phyloP scores from a whole-genome alignment of 2,888 invertebrate genomes.

The Poecilobothrus nobilitatus region DNA sequence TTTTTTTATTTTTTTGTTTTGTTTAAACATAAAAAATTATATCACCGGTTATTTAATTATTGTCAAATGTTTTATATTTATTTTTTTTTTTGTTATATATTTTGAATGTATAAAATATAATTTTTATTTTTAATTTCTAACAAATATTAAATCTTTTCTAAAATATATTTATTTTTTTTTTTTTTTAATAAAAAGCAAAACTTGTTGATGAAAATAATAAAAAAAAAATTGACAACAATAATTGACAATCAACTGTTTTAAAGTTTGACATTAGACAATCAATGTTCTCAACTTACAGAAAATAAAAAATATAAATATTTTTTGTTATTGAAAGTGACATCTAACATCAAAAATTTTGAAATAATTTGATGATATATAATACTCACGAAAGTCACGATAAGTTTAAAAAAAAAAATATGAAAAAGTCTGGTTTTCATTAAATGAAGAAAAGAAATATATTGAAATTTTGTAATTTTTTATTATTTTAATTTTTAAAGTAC shows the following conservation, averaged over 20 bases:
- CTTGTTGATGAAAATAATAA: slow-evolving; percentile 4
- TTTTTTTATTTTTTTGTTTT: no score
- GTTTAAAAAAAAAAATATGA: no score
- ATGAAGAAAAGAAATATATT: no score
- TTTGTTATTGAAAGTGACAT: no score
- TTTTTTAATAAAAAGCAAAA: not conserved
- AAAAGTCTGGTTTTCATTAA: no score
- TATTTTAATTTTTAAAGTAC: no score
- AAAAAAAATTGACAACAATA: not conserved
- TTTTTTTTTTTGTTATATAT: not conserved
- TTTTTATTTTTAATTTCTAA: not conserved
- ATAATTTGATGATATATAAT: no score
- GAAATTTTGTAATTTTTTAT: no score
- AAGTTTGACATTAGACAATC: not conserved
- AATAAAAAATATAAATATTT: no score
- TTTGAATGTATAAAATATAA: not conserved
- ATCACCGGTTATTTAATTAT: not conserved
- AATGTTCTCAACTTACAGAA: not conserved
- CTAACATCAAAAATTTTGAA: no score
- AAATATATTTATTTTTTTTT: not conserved
- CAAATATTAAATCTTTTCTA: not conserved
- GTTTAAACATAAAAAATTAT: not conserved
- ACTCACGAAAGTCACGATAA: no score
- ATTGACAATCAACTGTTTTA: not conserved
- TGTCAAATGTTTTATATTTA: not conserved